Conservation (phyloP, 2,113 vertebrate genomes). For the Onychorhynchus coronatus region DNA sequence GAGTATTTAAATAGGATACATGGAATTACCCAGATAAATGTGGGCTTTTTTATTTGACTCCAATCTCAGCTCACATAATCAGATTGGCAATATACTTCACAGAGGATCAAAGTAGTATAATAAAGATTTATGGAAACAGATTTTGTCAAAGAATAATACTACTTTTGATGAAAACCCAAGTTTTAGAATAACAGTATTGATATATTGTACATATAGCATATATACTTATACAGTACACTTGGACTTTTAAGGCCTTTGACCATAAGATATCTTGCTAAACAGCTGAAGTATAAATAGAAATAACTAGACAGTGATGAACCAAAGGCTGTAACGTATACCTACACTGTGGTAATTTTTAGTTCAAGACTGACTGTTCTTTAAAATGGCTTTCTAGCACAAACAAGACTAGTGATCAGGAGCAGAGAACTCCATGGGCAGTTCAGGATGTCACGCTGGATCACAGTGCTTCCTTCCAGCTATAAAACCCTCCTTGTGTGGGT, state of each 20-base stretch:
- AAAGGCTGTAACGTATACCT: background rate
- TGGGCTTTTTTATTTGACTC: background rate
- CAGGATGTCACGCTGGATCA: background rate
- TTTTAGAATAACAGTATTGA: background rate
- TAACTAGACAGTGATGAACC: conserved; percentile 24
- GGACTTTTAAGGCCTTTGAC: background rate
- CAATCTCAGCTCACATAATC: background rate
- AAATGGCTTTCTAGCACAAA: background rate
- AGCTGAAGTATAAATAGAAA: conserved; percentile 27
- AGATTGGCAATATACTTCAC: background rate
- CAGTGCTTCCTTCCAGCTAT: background rate
- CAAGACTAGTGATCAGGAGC: background rate
- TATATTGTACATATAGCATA: background rate
- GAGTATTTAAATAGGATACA: background rate
- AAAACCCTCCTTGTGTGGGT: background rate
- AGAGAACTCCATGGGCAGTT: background rate
- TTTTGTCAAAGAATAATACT: background rate
- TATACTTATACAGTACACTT: background rate
- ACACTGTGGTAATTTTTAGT: background rate
- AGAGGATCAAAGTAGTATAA: background rate
- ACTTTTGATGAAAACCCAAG: background rate
- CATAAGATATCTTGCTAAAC: background rate
- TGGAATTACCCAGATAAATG: background rate
- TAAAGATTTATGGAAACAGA: background rate
- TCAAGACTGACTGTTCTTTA: background rate